Conservation (phyloP, 2,888 invertebrate genomes). For the Alloplasta piceator region DNA sequence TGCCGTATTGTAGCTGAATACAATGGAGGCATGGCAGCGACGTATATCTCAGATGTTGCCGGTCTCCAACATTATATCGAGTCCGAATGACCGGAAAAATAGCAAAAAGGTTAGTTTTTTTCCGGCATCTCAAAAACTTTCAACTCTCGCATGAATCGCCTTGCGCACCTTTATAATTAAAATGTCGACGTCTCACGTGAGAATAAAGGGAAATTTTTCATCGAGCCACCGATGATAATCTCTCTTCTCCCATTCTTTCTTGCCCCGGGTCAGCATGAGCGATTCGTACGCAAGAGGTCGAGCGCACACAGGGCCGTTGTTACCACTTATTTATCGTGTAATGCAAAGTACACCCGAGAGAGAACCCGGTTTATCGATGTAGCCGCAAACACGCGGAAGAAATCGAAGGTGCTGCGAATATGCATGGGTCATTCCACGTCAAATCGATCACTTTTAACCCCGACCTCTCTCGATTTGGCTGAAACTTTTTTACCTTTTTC, state of each 20-base stretch:
- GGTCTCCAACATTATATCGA: too few species aligned
- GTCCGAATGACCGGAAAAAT: constrained; percentile 21
- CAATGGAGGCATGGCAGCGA: neutral
- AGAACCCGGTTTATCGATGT: constrained; percentile 33
- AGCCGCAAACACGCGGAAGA: constrained; percentile 21
- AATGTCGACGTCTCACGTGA: constrained; percentile 11
- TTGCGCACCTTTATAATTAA: too few species aligned
- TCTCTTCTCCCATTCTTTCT: neutral
- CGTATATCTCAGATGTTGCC: too few species aligned
- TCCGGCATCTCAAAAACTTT: constrained; percentile 4
- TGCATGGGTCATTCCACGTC: too few species aligned
- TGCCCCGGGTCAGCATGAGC: constrained; percentile 36
- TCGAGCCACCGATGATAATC: constrained; percentile 46
- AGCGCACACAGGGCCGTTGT: constrained; percentile 68
- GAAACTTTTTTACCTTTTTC: too few species aligned
- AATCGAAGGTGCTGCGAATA: constrained; percentile 24
- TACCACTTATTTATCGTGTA: constrained; percentile 77
- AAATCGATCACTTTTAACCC: too few species aligned
- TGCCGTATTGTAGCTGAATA: neutral
- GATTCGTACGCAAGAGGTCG: constrained; percentile 51
- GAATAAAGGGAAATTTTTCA: constrained; percentile 32
- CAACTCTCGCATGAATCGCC: constrained; percentile 26
- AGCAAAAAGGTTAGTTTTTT: constrained; percentile 10
- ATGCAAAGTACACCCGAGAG: constrained; percentile 70
- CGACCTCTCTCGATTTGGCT: too few species aligned